These are phyloP conservation scores for Pyrrhosoma nymphula DNA, from an alignment of 2,888 invertebrate genomes.

Conservation along the genomic window DNA sequence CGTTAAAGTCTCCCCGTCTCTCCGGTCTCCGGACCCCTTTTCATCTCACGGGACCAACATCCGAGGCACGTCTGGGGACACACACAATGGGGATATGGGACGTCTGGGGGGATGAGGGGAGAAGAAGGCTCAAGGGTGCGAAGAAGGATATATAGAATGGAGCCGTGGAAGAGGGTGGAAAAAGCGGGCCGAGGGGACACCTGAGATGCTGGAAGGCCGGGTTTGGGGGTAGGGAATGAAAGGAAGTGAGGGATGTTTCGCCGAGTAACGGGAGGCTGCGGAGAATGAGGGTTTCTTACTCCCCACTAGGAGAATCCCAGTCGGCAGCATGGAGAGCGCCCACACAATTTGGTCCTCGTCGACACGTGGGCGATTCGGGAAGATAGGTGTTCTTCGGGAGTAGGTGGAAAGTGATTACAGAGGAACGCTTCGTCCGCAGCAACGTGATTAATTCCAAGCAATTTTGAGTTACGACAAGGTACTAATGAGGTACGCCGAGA, in stretches of 20 bases:
- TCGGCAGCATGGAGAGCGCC: neutral
- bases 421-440: neutral
- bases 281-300: neutral
- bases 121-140: neutral
- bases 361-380: neutral
- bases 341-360: neutral
- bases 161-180: slow-evolving; percentile 31
- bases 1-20: neutral
- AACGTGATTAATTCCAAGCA: neutral
- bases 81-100: neutral
- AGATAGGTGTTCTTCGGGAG: neutral
- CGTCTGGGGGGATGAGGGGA: neutral
- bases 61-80: neutral
- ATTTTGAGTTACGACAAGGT: neutral
- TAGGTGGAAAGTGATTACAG: neutral
- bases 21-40: neutral
- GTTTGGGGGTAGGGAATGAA: neutral
- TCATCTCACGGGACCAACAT: slow-evolving; percentile 31
- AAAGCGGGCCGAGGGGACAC: neutral
- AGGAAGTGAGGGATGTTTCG: slow-evolving; percentile 47
- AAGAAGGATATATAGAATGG: neutral
- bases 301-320: neutral
- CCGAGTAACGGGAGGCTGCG: slow-evolving; percentile 22
- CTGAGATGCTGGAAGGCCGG: neutral
- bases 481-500: neutral